phyloP scores from a whole-genome alignment of 2,888 invertebrate genomes.

The Ferdinandea cuprea region DNA sequence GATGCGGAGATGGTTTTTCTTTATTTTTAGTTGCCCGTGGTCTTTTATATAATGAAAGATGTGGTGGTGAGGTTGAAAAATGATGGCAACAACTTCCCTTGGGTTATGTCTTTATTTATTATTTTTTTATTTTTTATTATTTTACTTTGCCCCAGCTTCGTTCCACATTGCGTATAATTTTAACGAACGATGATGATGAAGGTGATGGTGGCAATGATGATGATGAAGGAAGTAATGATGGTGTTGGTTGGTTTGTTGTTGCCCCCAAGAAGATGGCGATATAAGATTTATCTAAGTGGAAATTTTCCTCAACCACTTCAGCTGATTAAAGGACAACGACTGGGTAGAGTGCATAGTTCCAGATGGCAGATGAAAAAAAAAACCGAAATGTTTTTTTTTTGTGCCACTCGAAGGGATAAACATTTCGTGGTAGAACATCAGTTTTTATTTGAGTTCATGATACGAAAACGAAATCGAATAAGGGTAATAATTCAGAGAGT shows the following conservation, averaged over 20 bases:
- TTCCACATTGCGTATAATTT: slow-evolving; percentile 38
- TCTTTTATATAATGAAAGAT: not conserved
- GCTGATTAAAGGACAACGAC: slow-evolving; percentile 60
- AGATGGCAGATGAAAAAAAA: slow-evolving; percentile 43
- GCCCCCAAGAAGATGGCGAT: slow-evolving; percentile 45
- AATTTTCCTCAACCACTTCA: slow-evolving; percentile 47
- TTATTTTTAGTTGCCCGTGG: slow-evolving; percentile 13
- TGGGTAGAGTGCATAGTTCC: not conserved
- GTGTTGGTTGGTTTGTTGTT: slow-evolving; percentile 31
- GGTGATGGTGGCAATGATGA: slow-evolving; percentile 1
- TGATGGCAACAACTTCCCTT: slow-evolving; percentile 33
- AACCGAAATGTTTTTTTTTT: slow-evolving; percentile 24
- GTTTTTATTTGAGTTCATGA: slow-evolving; percentile 43
- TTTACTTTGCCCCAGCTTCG: slow-evolving; percentile 3
- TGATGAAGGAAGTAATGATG: slow-evolving; percentile 6
- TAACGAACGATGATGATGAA: slow-evolving; percentile 20
- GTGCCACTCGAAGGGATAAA: not conserved
- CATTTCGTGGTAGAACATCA: slow-evolving; percentile 35
- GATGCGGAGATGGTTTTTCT: slow-evolving; percentile 7
- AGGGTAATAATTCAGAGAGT: too few species aligned
- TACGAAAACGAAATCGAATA: slow-evolving; percentile 54
- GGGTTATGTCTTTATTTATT: slow-evolving; percentile 48
- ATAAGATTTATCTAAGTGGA: slow-evolving; percentile 56
- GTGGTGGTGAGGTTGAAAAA: slow-evolving; percentile 25
- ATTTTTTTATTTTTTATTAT: slow-evolving; percentile 14